phyloP scores from a whole-genome alignment of 92 coral and sea anemone species.

The Bergia sp. region DNA sequence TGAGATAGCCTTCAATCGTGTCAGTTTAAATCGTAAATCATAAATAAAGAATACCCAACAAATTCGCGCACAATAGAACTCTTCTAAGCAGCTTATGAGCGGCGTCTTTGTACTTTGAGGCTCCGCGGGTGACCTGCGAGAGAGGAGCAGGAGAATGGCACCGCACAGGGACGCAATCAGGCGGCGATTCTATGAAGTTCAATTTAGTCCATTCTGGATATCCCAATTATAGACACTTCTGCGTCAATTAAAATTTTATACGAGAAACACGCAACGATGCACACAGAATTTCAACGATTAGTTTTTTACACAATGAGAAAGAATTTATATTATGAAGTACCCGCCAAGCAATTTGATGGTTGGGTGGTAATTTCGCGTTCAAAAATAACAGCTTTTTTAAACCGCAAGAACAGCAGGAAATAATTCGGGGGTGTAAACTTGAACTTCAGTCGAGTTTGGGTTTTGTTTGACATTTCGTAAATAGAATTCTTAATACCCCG shows the following conservation, averaged over 20 bases:
- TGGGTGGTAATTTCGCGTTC: background rate
- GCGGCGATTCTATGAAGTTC: background rate
- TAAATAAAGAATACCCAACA: background rate
- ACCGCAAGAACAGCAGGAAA: background rate
- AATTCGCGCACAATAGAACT: background rate
- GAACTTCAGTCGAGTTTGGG: background rate
- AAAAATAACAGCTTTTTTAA: background rate
- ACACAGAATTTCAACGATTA: background rate
- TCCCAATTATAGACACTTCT: background rate
- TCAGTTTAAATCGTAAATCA: background rate
- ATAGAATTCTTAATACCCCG: no score
- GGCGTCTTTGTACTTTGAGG: background rate
- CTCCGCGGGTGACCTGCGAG: background rate
- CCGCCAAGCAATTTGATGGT: background rate
- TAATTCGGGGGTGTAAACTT: background rate
- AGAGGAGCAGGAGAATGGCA: background rate
- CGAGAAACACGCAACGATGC: background rate
- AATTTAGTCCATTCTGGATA: background rate
- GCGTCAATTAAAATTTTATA: background rate
- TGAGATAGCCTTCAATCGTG: background rate
- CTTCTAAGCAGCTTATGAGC: background rate
- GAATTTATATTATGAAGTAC: background rate
- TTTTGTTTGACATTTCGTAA: background rate
- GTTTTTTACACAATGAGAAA: background rate
- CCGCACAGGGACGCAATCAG: background rate